Conservation (phyloP, 2,113 vertebrate species). For the Syrrhaptes paradoxus region DNA sequence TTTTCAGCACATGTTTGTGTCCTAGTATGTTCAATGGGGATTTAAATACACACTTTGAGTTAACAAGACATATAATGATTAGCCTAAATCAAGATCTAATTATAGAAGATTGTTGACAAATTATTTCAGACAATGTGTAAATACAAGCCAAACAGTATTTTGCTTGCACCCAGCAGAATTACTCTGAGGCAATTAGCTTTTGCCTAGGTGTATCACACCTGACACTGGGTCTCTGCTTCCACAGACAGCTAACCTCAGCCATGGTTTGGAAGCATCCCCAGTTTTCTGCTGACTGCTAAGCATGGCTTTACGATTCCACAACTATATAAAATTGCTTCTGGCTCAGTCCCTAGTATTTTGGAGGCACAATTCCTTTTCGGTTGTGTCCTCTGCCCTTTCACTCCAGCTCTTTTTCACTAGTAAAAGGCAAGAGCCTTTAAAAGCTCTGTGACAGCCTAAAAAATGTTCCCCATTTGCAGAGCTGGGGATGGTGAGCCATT, state of each 20-base stretch:
- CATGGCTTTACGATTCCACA: neutral
- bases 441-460: neutral
- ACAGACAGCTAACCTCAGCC: neutral
- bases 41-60: neutral
- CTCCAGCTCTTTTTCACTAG: neutral
- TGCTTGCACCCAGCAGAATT: neutral
- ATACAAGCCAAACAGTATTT: neutral
- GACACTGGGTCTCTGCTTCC: neutral
- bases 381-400: neutral
- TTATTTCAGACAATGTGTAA: slow-evolving; percentile 11
- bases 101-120: slow-evolving; percentile 39
- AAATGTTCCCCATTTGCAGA: neutral
- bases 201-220: neutral
- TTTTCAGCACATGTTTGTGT: neutral
- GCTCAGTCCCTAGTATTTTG: neutral
- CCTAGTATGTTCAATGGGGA: neutral
- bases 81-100: slow-evolving; percentile 50
- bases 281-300: neutral
- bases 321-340: neutral
- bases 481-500: neutral
- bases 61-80: slow-evolving; percentile 39
- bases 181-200: neutral
- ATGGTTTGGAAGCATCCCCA: neutral
- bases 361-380: neutral
- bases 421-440: neutral